phyloP scores from a whole-genome alignment of 2,888 invertebrate species.

The Melanotus villosus region DNA sequence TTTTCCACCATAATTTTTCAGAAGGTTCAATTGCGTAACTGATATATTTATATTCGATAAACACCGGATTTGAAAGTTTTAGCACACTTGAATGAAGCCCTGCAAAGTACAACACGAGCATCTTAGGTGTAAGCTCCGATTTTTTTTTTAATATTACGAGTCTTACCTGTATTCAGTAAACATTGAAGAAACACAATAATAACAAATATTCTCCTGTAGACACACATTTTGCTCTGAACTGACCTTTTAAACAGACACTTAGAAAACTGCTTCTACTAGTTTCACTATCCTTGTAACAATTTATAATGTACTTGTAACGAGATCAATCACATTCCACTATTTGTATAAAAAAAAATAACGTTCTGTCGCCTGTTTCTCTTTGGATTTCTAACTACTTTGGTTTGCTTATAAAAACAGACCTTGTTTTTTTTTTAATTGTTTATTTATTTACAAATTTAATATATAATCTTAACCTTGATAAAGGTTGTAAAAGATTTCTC shows the following conservation, averaged over 20 bases:
- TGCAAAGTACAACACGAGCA: neutral
- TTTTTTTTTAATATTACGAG: too few species aligned
- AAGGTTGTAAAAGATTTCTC: too few species aligned
- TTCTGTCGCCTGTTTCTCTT: too few species aligned
- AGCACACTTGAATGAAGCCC: neutral
- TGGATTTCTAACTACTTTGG: too few species aligned
- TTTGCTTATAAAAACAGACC: too few species aligned
- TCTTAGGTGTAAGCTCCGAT: too few species aligned
- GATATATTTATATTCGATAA: slow-evolving; percentile 61
- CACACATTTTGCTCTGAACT: neutral
- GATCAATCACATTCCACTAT: slow-evolving; percentile 1
- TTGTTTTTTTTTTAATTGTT: too few species aligned
- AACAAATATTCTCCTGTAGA: neutral
- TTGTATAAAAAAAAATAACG: too few species aligned
- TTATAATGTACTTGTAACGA: slow-evolving; percentile 23
- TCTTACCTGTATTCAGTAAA: too few species aligned
- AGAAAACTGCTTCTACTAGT: neutral
- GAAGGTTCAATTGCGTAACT: slow-evolving; percentile 54
- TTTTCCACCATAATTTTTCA: slow-evolving; percentile 61
- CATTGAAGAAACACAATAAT: neutral
- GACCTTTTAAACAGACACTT: neutral
- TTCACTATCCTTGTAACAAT: slow-evolving; percentile 31
- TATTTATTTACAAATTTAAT: too few species aligned
- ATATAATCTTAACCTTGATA: too few species aligned
- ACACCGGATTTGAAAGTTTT: slow-evolving; percentile 43